A percentile compares a stretch with the other conserved stretches of the same genome.
phyloP scores from a whole-genome alignment of 2,888 invertebrate genomes.

The Ferdinandea cuprea region DNA sequence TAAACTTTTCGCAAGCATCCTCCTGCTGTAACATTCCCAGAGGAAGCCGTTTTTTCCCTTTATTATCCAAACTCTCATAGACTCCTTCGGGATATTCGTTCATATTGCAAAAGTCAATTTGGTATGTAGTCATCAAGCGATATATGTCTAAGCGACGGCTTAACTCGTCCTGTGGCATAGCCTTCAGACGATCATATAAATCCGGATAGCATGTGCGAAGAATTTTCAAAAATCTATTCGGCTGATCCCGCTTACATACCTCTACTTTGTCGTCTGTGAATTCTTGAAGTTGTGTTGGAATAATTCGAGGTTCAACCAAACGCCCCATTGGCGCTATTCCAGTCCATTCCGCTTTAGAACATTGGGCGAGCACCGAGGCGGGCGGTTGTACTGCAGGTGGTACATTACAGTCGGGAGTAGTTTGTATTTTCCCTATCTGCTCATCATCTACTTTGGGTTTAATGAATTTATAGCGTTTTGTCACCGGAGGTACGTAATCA shows the following conservation, averaged over 20 bases:
- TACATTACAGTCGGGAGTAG: constrained; percentile 42
- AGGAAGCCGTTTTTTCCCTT: constrained; percentile 76
- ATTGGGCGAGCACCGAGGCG: constrained; percentile 75
- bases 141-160: constrained; percentile 84
- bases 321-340: constrained; percentile 81
- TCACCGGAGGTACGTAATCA: constrained; percentile 79
- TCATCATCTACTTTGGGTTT: constrained; percentile 55
- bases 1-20: constrained; percentile 79
- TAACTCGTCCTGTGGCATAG: constrained; percentile 84
- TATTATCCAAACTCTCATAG: constrained; percentile 78
- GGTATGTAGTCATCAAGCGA: constrained; percentile 85
- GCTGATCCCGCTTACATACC: constrained; percentile 78
- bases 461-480: constrained; percentile 79
- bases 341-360: constrained; percentile 80
- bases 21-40: constrained; percentile 76
- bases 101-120: constrained; percentile 84
- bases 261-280: constrained; percentile 63
- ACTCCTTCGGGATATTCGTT: constrained; percentile 81
- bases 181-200: constrained; percentile 84
- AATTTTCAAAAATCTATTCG: constrained; percentile 81
- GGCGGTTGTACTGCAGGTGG: constrained; percentile 68
- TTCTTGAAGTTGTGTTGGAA: constrained; percentile 78
- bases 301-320: constrained; percentile 79
- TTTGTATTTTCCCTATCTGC: constrained; percentile 35
- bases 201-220: constrained; percentile 84